These are phyloP conservation scores for Seira sanloemensis DNA, from an alignment of 2,888 invertebrate genomes.

Conservation along the genomic window DNA sequence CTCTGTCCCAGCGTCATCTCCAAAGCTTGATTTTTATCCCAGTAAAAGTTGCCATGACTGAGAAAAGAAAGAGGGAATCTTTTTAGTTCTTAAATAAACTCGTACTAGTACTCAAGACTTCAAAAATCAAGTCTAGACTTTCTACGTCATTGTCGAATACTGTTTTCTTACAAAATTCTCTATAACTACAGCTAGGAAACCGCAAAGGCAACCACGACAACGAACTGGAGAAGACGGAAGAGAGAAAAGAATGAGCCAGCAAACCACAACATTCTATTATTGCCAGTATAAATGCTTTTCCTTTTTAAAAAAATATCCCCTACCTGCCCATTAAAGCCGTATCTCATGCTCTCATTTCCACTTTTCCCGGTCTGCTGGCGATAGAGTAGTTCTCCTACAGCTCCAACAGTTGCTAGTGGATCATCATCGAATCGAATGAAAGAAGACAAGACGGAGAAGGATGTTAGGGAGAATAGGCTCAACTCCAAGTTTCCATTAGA, in stretches of 20 bases:
- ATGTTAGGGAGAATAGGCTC: slow-evolving; percentile 52
- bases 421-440: slow-evolving; percentile 8
- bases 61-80: too few species aligned
- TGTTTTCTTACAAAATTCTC: background rate
- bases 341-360: slow-evolving; percentile 8
- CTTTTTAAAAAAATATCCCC: background rate
- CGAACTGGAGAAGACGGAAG: background rate
- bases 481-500: slow-evolving; percentile 62
- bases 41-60: too few species aligned
- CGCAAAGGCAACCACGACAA: too few species aligned
- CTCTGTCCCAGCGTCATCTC: too few species aligned
- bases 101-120: background rate
- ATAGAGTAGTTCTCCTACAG: background rate
- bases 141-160: background rate
- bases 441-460: background rate
- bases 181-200: background rate
- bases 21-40: too few species aligned
- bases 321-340: background rate
- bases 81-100: background rate
- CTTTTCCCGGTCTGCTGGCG: background rate
- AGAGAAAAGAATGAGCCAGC: background rate
- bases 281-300: background rate
- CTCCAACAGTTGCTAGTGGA: background rate
- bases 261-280: slow-evolving; percentile 12
- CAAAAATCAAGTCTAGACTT: slow-evolving; percentile 1